Evolutionary conservation across 2,888 invertebrate genomes (phyloP).

Genomic region (Cerceris ruficornis): DNA sequence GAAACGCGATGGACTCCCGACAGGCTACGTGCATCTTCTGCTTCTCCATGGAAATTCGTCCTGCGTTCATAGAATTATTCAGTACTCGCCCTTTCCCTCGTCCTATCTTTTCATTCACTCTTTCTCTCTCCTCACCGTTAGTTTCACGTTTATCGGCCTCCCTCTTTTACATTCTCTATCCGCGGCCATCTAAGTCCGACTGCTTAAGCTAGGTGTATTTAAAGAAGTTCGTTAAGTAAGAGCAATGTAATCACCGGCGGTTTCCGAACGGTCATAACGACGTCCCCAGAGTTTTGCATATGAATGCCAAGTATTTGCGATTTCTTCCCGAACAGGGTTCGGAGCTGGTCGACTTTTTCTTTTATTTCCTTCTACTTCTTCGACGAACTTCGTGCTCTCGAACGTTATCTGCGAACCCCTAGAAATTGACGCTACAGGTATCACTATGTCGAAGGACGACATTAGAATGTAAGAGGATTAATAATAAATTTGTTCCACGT

Average conservation of each 20-base stretch:
- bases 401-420: too few species aligned
- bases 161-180: neutral
- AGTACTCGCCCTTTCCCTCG: neutral
- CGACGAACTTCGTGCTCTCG: neutral
- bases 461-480: too few species aligned
- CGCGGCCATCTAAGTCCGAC: constrained; percentile 21
- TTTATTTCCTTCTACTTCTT: neutral
- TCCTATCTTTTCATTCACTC: too few species aligned
- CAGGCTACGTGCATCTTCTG: constrained; percentile 4
- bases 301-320: constrained; percentile 2
- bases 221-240: constrained; percentile 45
- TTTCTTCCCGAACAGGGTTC: neutral
- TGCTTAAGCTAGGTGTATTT: constrained; percentile 32
- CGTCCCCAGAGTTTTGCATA: constrained; percentile 22
- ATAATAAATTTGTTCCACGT: too few species aligned
- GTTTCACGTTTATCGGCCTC: too few species aligned
- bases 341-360: neutral
- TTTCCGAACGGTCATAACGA: constrained; percentile 4
- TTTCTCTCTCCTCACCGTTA: too few species aligned
- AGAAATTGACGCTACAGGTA: too few species aligned
- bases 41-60: constrained; percentile 48
- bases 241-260: constrained; percentile 26
- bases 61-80: constrained; percentile 52
- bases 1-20: constrained; percentile 5
- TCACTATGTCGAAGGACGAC: too few species aligned